Conservation (phyloP, 2,113 vertebrate species). For the Cephalopterus ornatus region DNA sequence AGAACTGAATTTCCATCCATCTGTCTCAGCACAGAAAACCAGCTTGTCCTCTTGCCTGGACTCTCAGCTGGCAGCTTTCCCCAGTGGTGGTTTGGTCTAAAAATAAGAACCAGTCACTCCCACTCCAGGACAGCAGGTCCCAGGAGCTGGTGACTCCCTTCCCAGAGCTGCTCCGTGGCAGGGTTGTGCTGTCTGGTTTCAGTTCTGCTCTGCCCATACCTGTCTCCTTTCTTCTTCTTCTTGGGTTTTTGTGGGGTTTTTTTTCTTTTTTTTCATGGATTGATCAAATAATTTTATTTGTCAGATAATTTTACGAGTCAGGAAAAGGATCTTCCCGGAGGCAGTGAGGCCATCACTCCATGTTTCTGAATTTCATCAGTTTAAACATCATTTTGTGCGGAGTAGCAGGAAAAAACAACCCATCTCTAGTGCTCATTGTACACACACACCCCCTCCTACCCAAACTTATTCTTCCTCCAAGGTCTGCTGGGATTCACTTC, state of each 20-base stretch:
- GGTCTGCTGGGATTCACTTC: neutral
- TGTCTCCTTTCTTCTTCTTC: neutral
- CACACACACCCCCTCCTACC: neutral
- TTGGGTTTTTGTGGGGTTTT: no score
- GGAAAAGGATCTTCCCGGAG: neutral
- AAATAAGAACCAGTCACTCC: neutral
- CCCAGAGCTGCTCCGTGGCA: neutral
- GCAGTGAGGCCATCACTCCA: no score
- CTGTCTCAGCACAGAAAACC: neutral
- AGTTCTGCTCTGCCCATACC: neutral
- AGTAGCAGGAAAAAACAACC: neutral
- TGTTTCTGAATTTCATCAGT: neutral
- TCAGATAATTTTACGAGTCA: neutral
- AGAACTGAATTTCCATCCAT: neutral
- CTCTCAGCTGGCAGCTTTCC: neutral
- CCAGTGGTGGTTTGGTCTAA: neutral
- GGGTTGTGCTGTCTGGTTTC: neutral
- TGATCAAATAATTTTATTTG: neutral
- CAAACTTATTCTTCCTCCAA: neutral
- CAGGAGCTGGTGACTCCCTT: neutral
- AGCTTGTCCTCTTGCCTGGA: neutral
- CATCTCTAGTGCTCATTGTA: neutral
- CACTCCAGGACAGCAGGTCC: neutral
- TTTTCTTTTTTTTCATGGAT: no score
- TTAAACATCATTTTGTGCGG: accelerated